Evolutionary conservation across 2,797 vertebrate species (phyloP).

Genomic region (Buceros bicornis): DNA sequence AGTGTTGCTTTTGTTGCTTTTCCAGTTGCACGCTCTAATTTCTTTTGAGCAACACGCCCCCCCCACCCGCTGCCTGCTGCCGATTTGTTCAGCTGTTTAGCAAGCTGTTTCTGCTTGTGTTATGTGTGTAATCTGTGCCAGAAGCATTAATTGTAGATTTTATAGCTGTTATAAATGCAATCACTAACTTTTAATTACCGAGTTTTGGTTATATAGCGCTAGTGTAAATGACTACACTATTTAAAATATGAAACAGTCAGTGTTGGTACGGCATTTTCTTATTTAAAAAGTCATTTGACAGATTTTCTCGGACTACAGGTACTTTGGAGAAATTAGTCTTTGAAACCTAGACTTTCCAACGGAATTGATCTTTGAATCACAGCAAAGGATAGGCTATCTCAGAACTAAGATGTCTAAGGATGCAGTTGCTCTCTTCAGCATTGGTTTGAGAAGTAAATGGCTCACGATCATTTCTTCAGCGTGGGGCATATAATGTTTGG

Average conservation of each 20-base stretch:
- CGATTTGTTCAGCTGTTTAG: slow-evolving; percentile 53
- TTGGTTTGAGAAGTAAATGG: neutral
- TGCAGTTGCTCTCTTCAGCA: neutral
- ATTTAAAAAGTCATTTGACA: neutral
- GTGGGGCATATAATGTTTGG: neutral
- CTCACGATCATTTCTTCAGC: accelerated
- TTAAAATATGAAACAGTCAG: neutral
- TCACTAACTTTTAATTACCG: neutral
- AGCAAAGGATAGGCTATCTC: neutral
- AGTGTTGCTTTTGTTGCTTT: neutral
- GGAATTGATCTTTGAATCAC: neutral
- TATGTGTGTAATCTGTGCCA: neutral
- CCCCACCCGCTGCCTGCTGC: neutral
- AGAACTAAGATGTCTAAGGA: neutral
- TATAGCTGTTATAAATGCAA: neutral
- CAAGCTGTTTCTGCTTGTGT: slow-evolving; percentile 55
- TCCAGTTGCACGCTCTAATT: neutral
- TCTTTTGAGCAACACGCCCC: neutral
- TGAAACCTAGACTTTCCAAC: neutral
- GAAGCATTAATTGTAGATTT: neutral
- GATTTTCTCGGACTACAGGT: neutral
- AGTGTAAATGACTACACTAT: neutral
- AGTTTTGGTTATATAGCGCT: neutral
- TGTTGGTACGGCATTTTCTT: neutral
- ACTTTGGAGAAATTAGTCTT: neutral